A percentile compares a stretch with the other conserved stretches of the same genome.
phyloP scores from a whole-genome alignment of 1,140 invertebrate species.

The Heliconius nattereri region DNA sequence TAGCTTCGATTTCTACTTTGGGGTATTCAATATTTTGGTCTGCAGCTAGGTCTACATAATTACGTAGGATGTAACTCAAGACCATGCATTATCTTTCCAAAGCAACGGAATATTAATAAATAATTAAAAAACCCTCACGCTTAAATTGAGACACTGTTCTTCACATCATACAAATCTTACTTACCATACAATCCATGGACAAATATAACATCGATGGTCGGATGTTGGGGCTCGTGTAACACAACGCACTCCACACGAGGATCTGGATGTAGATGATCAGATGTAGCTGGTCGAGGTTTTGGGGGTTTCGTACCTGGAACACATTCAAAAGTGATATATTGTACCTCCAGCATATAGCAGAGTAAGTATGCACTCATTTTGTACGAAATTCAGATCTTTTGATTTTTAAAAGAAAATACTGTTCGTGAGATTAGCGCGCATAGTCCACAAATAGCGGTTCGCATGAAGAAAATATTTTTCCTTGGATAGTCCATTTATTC shows the following conservation, averaged over 20 bases:
- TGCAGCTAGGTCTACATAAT: too few species aligned
- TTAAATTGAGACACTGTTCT: background rate
- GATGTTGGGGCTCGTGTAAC: conserved; percentile 55
- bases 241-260: conserved; percentile 67
- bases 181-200: conserved; percentile 76
- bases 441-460: too few species aligned
- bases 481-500: background rate
- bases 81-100: too few species aligned
- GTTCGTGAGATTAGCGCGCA: too few species aligned
- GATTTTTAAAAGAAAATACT: too few species aligned
- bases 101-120: too few species aligned
- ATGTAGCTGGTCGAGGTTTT: conserved; percentile 51
- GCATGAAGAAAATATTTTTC: background rate
- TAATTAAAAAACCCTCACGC: too few species aligned
- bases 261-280: conserved; percentile 61
- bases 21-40: too few species aligned
- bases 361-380: too few species aligned
- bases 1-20: too few species aligned
- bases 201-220: conserved; percentile 68
- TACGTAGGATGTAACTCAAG: too few species aligned
- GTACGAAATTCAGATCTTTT: too few species aligned
- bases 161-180: conserved; percentile 9
- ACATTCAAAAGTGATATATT: background rate
- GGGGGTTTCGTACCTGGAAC: conserved; percentile 41
- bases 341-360: background rate